Conservation (phyloP, 2,113 vertebrate species). For the Oenanthe melanoleuca region DNA sequence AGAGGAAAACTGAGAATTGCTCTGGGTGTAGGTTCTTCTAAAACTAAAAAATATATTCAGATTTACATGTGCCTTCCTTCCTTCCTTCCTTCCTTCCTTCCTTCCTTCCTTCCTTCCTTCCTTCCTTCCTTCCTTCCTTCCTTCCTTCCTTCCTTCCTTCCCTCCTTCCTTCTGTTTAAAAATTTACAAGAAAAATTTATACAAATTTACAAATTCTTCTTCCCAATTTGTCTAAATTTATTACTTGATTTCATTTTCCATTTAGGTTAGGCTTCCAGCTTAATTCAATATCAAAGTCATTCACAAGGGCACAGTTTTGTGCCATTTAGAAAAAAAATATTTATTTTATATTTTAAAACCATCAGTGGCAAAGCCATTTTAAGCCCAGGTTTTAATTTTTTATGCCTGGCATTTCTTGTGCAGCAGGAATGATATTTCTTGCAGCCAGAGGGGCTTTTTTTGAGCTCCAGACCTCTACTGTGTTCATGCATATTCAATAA, state of each 20-base stretch:
- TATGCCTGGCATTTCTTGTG: neutral
- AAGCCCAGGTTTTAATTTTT: neutral
- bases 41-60: neutral
- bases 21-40: neutral
- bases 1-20: neutral
- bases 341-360: neutral
- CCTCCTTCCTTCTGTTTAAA: neutral
- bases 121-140: too few relatives aligned
- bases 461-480: neutral
- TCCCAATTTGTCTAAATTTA: neutral
- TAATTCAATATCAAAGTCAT: neutral
- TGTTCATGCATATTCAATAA: neutral
- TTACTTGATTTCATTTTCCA: neutral
- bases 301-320: neutral
- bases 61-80: neutral
- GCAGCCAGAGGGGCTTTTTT: neutral
- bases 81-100: too few relatives aligned
- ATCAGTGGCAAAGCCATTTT: neutral
- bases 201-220: neutral
- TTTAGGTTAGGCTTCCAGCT: neutral
- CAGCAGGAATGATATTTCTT: neutral
- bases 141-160: too few relatives aligned
- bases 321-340: neutral
- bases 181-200: neutral
- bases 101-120: too few relatives aligned